A percentile compares a stretch with the other conserved stretches of the same genome.
Evolutionary conservation across 2,888 invertebrate species (phyloP).

Genomic region (Anodontia alba): DNA sequence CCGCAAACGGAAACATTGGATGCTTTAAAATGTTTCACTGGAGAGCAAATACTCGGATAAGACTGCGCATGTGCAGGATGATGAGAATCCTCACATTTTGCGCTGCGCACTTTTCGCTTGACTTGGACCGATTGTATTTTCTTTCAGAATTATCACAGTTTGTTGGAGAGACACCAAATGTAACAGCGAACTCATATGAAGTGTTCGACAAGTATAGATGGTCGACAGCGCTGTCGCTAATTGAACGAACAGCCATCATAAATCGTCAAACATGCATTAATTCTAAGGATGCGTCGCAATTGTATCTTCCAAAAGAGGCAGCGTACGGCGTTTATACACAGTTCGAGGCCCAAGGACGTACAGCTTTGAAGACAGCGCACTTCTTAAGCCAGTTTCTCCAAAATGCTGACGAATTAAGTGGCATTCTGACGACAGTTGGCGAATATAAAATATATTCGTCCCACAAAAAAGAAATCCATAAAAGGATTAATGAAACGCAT

Average conservation of each 20-base stretch:
- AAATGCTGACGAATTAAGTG: slow-evolving; percentile 70
- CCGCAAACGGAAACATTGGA: too few relatives aligned
- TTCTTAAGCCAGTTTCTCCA: slow-evolving; percentile 97
- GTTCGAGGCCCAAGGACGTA: slow-evolving; percentile 96
- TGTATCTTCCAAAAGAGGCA: slow-evolving; percentile 91
- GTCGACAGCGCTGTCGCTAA: background rate
- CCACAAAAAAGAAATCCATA: background rate
- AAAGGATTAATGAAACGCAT: slow-evolving; percentile 88
- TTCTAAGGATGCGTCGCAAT: background rate
- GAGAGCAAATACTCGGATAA: too few relatives aligned
- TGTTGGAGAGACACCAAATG: too few relatives aligned
- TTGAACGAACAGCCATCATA: background rate
- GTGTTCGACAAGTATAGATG: background rate
- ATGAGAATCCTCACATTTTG: too few relatives aligned
- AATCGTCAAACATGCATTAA: background rate
- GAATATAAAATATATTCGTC: background rate
- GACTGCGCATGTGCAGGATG: too few relatives aligned
- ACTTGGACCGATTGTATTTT: too few relatives aligned
- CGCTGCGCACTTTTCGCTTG: too few relatives aligned
- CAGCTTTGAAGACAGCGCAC: slow-evolving; percentile 96
- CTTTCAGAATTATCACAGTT: too few relatives aligned
- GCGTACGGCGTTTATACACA: slow-evolving; percentile 93
- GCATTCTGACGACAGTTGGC: slow-evolving; percentile 65
- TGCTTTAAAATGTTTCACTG: too few relatives aligned
- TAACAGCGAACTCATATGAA: background rate